These are phyloP conservation scores for Naso thynnoides DNA, from an alignment of 2,797 vertebrate species.

Conservation along the genomic window DNA sequence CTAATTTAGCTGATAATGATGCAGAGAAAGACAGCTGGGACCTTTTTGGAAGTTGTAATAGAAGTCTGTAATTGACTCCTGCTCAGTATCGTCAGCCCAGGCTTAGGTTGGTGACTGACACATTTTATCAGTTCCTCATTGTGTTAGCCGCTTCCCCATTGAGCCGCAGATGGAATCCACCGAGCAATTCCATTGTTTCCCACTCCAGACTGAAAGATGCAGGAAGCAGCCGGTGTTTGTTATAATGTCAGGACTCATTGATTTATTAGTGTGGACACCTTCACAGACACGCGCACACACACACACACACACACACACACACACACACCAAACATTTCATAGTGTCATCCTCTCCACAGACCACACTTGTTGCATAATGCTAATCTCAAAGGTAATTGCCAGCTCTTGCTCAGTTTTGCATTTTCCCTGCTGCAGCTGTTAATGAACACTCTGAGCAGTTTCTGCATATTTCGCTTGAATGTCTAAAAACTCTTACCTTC, in stretches of 20 bases:
- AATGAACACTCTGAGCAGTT: background rate
- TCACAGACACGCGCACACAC: conserved; percentile 3
- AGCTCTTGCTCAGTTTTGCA: conserved; percentile 42
- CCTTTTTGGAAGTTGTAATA: conserved; percentile 79
- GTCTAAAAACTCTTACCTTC: background rate
- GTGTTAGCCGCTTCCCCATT: conserved; percentile 58
- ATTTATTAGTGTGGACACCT: conserved; percentile 46
- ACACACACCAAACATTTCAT: conserved; percentile 6
- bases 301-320: conserved; percentile 22
- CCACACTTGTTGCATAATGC: conserved; percentile 16
- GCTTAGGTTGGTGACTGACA: conserved; percentile 74
- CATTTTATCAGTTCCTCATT: conserved; percentile 80
- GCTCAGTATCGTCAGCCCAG: conserved; percentile 62
- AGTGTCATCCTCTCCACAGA: conserved; percentile 1
- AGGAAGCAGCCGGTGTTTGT: conserved; percentile 41
- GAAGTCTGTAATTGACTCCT: conserved; percentile 80
- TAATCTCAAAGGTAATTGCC: conserved; percentile 34
- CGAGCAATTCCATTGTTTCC: conserved; percentile 75
- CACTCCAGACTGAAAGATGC: conserved; percentile 45
- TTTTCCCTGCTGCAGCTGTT: conserved; percentile 9
- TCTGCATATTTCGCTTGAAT: background rate
- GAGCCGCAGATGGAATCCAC: conserved; percentile 79
- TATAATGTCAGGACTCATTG: conserved; percentile 64
- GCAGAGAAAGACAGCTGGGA: conserved; percentile 81
- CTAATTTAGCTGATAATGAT: conserved; percentile 83